These are phyloP conservation scores for Eilema caniola DNA, from an alignment of 2,888 invertebrate genomes.

Conservation along the genomic window DNA sequence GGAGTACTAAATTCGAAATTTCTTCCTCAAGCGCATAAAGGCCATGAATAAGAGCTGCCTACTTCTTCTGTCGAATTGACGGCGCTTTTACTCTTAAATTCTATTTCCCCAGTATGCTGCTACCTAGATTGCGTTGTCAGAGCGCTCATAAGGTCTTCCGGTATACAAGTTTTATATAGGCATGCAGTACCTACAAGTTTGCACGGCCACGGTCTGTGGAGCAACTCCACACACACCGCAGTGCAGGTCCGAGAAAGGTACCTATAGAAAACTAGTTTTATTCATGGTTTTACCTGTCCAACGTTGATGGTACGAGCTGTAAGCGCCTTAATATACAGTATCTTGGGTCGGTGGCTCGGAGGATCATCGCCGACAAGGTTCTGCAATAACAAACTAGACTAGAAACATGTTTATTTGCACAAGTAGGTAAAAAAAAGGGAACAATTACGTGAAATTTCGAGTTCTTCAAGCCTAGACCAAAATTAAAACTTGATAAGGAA, in stretches of 20 bases:
- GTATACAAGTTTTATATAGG: too few relatives aligned
- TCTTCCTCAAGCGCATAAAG: background rate
- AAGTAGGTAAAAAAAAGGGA: background rate
- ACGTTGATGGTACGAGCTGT: conserved; percentile 69
- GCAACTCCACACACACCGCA: too few relatives aligned
- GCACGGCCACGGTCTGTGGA: too few relatives aligned
- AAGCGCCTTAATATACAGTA: conserved; percentile 70
- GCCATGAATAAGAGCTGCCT: background rate
- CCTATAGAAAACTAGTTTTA: background rate
- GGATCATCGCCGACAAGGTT: conserved; percentile 71
- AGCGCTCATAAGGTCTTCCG: too few relatives aligned
- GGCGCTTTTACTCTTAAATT: too few relatives aligned
- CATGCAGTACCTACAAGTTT: too few relatives aligned
- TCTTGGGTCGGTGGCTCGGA: conserved; percentile 66
- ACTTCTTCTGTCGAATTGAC: background rate
- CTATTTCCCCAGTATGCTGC: too few relatives aligned
- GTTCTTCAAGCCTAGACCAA: too few relatives aligned
- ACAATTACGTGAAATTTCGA: too few relatives aligned
- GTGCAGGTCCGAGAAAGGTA: too few relatives aligned
- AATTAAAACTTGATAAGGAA: too few relatives aligned
- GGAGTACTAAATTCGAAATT: background rate
- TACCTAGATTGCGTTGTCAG: too few relatives aligned
- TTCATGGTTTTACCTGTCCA: conserved; percentile 61
- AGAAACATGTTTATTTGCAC: conserved; percentile 1
- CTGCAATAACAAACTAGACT: conserved; percentile 59